Conservation (phyloP, 2,797 vertebrate genomes). For the Lepus oiostolus region DNA sequence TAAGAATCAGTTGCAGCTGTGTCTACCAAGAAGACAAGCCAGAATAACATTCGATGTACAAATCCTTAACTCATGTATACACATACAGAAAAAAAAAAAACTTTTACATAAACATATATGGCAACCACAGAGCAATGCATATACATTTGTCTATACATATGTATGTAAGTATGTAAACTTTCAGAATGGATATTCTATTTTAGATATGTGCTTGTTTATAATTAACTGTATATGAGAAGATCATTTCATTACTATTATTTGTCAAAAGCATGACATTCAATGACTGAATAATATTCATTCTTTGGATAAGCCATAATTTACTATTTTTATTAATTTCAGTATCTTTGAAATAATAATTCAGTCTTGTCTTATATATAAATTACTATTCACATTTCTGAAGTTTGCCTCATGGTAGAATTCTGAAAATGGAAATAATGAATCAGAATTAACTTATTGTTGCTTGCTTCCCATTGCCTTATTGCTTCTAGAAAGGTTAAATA, state of each 20-base stretch:
- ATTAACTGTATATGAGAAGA: not conserved
- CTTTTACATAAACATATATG: not conserved
- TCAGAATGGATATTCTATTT: conserved; percentile 22
- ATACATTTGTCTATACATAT: not conserved
- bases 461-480: not conserved
- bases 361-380: not conserved
- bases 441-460: not conserved
- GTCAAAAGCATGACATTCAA: conserved; percentile 30
- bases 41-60: conserved; percentile 24
- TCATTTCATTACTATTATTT: conserved; percentile 33
- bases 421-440: conserved; percentile 21
- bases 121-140: not conserved
- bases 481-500: conserved; percentile 5
- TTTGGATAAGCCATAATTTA: not conserved
- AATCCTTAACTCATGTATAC: not conserved
- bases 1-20: conserved; percentile 35
- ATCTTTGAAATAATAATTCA: conserved; percentile 49
- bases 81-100: not conserved
- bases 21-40: not conserved
- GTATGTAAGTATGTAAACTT: not conserved
- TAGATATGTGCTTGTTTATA: not conserved
- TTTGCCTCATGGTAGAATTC: not conserved
- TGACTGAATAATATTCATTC: not conserved
- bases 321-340: not conserved
- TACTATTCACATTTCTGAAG: not conserved